Base-by-base conservation (phyloP, 2,797 vertebrate genomes). In the Mus spretus region DNA sequence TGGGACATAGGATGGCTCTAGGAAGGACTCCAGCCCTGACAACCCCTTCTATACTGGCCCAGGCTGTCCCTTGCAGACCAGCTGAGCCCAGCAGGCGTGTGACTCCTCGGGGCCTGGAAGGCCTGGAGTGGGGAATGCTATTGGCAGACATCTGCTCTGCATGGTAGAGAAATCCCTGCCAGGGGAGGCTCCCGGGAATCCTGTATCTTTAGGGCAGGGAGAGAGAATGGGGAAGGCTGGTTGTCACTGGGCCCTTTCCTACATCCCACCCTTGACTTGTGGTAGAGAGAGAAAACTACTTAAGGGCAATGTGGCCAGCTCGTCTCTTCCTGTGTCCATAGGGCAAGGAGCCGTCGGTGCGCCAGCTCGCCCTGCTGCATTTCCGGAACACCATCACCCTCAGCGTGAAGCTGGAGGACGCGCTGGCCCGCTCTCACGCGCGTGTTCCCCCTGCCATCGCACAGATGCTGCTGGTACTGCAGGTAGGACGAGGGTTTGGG, bases 281-380 rank as follows among this genome's bases (percentile, higher is more conserved):
- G 57, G 57, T 34, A 31, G 10, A 57, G 10, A 55, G 70, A 75
- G 2, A 24, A 72, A 72, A 28, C n/a, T 22, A 6, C 0, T 0
- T n/a, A 24, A n/a, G 14, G 12, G 3, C 1, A 0, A 3, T 1
- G 0, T 24, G 63, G 22, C 0, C 17, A 50, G 47, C 17, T 28
- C 4, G 0, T 0, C 1, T 3, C 6, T 1, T 9, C 1, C 10
- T 40, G 17, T 7, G 92, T 97, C 92, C 17, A 1, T 98, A 99
- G 99, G 99, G 99, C 72, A 99, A 99, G 97, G 99, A 99, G 98
- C 99, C 99, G 0, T 99, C 99, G 0, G 99, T 99, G 96, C 99
- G 99, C 40, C 99, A 99, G 97, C 93, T 99, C 97, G 99, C 99
- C 92, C 99, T 99, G 93, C 98, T 99, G 96, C 99, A 99, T 98